These are phyloP conservation scores for Psophia crepitans DNA, from an alignment of 2,113 vertebrate genomes.

Conservation along the genomic window DNA sequence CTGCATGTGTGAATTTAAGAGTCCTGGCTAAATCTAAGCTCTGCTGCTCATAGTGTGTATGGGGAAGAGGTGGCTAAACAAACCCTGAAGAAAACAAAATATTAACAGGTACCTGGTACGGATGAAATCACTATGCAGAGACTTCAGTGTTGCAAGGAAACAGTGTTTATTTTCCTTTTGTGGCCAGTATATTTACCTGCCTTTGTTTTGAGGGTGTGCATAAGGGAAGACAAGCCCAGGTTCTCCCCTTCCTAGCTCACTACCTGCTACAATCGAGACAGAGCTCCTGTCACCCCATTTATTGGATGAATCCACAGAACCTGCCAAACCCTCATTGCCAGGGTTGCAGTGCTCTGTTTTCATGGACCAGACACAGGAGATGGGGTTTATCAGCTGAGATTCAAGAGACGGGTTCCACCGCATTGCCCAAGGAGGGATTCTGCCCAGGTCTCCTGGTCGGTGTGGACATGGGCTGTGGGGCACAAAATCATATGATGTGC, in stretches of 20 bases:
- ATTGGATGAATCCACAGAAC: not conserved
- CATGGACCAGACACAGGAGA: not conserved
- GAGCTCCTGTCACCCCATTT: not conserved
- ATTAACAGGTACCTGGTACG: not conserved
- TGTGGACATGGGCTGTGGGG: rapidly evolving
- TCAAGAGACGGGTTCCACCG: not conserved
- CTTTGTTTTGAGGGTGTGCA: rapidly evolving
- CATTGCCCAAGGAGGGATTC: not conserved
- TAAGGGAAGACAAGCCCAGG: rapidly evolving
- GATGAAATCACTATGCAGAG: not conserved
- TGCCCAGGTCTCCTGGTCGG: rapidly evolving
- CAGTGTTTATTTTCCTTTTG: not conserved
- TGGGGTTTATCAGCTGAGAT: not conserved
- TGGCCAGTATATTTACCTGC: not conserved
- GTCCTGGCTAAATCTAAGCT: not conserved
- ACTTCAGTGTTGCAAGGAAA: not conserved
- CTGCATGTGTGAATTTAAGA: not conserved
- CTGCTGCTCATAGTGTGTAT: not conserved
- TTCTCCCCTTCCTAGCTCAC: not conserved
- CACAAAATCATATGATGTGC: rapidly evolving
- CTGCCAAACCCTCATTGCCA: not conserved
- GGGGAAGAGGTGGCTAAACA: not conserved
- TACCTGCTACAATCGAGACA: not conserved
- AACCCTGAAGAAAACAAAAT: not conserved
- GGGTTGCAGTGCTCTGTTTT: not conserved